phyloP scores from a whole-genome alignment of 2,113 vertebrate species.

The Uria lomvia region DNA sequence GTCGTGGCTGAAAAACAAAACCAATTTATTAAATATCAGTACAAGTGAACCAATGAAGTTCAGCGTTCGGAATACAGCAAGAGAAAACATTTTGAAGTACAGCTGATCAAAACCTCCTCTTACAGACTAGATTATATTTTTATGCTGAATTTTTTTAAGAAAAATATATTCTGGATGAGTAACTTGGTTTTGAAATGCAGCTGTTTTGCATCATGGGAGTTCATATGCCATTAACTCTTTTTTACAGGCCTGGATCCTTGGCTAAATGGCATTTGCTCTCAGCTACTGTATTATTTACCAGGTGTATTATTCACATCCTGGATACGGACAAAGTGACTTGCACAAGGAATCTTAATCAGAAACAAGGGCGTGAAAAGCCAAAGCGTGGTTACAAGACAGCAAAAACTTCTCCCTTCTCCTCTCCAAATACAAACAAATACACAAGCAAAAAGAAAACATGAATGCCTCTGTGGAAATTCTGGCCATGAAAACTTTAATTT shows the following conservation, averaged over 20 bases:
- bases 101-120: not conserved
- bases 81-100: not conserved
- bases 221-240: not conserved
- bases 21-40: not conserved
- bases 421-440: not conserved
- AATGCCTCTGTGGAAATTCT: not conserved
- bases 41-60: not conserved
- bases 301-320: not conserved
- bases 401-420: not conserved
- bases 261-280: not conserved
- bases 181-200: not conserved
- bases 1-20: not conserved
- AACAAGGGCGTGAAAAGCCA: not conserved
- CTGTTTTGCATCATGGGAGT: not conserved
- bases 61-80: not conserved
- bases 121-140: not conserved
- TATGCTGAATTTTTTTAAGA: not conserved
- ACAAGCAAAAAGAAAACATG: not conserved
- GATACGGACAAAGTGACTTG: not conserved
- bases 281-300: not conserved
- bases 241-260: not conserved
- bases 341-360: not conserved
- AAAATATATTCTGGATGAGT: not conserved
- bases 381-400: not conserved
- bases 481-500: not conserved